Percentiles rank a stretch among this genome's conserved stretches.
phyloP scores from a whole-genome alignment of 2,888 invertebrate species.

The Baronia brevicornis region DNA sequence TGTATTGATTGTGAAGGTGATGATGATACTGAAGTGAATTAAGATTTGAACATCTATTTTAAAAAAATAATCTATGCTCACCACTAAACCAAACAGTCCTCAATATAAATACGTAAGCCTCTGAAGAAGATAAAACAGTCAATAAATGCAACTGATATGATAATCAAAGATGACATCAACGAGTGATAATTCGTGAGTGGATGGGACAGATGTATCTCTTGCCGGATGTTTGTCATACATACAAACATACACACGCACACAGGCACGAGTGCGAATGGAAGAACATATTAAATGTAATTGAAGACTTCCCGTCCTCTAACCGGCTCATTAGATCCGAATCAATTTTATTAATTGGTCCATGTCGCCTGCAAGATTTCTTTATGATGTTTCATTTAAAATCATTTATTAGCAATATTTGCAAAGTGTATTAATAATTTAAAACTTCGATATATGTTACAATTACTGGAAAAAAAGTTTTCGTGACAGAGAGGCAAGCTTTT shows the following conservation, averaged over 20 bases:
- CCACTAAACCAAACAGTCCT: neutral
- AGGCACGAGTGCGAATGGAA: conserved; percentile 48
- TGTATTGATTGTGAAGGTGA: too few relatives aligned
- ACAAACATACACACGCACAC: conserved; percentile 33
- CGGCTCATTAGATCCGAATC: conserved; percentile 9
- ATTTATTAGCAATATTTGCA: too few relatives aligned
- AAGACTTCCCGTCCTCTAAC: conserved; percentile 58
- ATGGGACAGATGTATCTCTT: conserved; percentile 51
- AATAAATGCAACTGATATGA: conserved; percentile 30
- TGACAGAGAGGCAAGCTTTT: too few relatives aligned
- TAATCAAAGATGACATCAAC: conserved; percentile 42
- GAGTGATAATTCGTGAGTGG: conserved; percentile 34
- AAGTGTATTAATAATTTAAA: too few relatives aligned
- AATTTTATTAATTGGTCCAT: conserved; percentile 6
- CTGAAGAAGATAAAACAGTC: conserved; percentile 18
- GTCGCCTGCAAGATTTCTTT: too few relatives aligned
- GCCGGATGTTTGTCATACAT: conserved; percentile 66
- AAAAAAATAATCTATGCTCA: too few relatives aligned
- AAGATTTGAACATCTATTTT: too few relatives aligned
- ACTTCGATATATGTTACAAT: too few relatives aligned
- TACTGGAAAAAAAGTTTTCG: too few relatives aligned
- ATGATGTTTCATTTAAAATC: too few relatives aligned
- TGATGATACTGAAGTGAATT: too few relatives aligned
- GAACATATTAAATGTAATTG: conserved; percentile 59
- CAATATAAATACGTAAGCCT: conserved; percentile 9